Conservation (phyloP, 2,888 invertebrate species). For the Tholera decimalis region DNA sequence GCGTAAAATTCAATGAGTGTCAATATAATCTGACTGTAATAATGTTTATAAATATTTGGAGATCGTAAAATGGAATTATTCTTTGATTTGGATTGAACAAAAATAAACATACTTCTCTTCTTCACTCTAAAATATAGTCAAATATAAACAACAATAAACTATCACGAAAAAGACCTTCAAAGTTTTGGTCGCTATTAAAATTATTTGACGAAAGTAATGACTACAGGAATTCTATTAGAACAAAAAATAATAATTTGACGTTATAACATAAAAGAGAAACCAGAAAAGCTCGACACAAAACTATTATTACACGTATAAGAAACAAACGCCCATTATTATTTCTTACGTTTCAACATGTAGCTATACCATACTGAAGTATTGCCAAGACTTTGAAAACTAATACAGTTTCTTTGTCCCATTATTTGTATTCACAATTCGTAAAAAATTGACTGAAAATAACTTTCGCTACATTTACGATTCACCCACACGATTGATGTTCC, state of each 20-base stretch:
- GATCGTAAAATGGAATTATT: slow-evolving; percentile 1
- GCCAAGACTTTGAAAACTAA: slow-evolving; percentile 32
- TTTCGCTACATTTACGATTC: slow-evolving; percentile 62
- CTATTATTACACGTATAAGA: slow-evolving; percentile 23
- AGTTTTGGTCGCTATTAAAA: not conserved
- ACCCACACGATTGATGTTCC: slow-evolving; percentile 55
- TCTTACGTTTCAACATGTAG: slow-evolving; percentile 14
- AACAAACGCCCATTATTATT: slow-evolving; percentile 35
- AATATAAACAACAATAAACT: too few relatives aligned
- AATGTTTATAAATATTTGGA: slow-evolving; percentile 35
- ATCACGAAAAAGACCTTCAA: not conserved
- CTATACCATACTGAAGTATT: slow-evolving; percentile 25
- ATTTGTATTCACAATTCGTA: slow-evolving; percentile 70
- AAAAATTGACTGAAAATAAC: slow-evolving; percentile 65
- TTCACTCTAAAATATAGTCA: too few relatives aligned
- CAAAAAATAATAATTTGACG: slow-evolving; percentile 7
- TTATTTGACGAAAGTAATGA: not conserved
- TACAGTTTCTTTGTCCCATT: slow-evolving; percentile 54
- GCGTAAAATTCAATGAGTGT: slow-evolving; percentile 40
- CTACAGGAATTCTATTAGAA: not conserved
- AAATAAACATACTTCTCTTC: too few relatives aligned
- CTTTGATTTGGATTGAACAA: too few relatives aligned
- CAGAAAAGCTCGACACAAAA: slow-evolving; percentile 12
- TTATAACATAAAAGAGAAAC: not conserved
- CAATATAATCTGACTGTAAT: slow-evolving; percentile 37